A percentile compares a stretch with the other conserved stretches of the same genome.
These are phyloP conservation scores for Fundulus diaphanus DNA, from an alignment of 2,797 vertebrate species.

Conservation along the genomic window DNA sequence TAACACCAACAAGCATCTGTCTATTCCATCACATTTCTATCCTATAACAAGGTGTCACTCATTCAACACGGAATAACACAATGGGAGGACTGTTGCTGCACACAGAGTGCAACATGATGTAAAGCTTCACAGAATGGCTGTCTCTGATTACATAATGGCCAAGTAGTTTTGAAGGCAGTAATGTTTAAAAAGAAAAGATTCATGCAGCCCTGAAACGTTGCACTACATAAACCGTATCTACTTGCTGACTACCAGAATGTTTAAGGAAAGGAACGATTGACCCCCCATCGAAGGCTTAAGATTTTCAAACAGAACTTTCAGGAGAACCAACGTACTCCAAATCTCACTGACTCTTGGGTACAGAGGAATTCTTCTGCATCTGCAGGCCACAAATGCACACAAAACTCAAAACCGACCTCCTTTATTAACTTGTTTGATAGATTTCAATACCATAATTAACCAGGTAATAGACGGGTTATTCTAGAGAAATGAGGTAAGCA, in stretches of 20 bases:
- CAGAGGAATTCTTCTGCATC: constrained; percentile 54
- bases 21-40: constrained; percentile 70
- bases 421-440: constrained; percentile 44
- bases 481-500: constrained; percentile 37
- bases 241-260: constrained; percentile 57
- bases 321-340: constrained; percentile 77
- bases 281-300: constrained; percentile 63
- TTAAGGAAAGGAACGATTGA: constrained; percentile 64
- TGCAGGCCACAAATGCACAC: constrained; percentile 42
- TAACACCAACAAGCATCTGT: constrained; percentile 79
- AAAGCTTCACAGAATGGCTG: constrained; percentile 40
- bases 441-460: constrained; percentile 36
- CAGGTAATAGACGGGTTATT: too few relatives aligned
- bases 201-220: constrained; percentile 56
- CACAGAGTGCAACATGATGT: constrained; percentile 32
- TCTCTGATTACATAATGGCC: constrained; percentile 36
- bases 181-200: constrained; percentile 50
- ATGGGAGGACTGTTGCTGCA: constrained; percentile 44
- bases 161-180: constrained; percentile 31
- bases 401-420: constrained; percentile 39
- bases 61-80: constrained; percentile 52
- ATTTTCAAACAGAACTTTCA: constrained; percentile 59
- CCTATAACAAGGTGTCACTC: constrained; percentile 67
- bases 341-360: constrained; percentile 77
- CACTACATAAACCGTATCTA: constrained; percentile 65